phyloP scores from a whole-genome alignment of 1,140 invertebrate genomes.

The Panonychus citri region DNA sequence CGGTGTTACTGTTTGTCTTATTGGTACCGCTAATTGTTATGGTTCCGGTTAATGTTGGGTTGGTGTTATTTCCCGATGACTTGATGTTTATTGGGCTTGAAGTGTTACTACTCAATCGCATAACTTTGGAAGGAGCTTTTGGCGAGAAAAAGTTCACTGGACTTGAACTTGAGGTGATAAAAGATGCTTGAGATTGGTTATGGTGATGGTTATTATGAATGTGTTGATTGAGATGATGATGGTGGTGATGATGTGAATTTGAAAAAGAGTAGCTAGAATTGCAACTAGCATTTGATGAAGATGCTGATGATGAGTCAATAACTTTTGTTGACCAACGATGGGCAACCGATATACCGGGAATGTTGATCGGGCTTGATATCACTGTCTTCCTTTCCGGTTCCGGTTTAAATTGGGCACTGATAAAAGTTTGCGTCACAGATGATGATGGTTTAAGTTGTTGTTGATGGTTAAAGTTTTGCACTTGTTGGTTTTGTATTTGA shows the following conservation, averaged over 20 bases:
- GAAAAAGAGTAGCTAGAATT: too few relatives aligned
- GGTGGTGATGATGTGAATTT: too few relatives aligned
- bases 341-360: not conserved
- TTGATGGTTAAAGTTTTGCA: not conserved
- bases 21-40: too few relatives aligned
- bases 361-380: slow-evolving; percentile 5
- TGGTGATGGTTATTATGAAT: not conserved
- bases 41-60: too few relatives aligned
- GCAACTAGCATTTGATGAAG: not conserved
- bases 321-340: not conserved
- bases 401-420: not conserved
- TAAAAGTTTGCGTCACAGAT: too few relatives aligned
- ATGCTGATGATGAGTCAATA: not conserved
- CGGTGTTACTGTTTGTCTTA: not conserved
- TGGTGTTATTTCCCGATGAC: too few relatives aligned
- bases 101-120: not conserved
- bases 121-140: not conserved
- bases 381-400: not conserved
- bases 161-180: not conserved
- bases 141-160: not conserved
- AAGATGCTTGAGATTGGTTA: not conserved
- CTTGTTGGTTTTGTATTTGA: not conserved
- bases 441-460: not conserved
- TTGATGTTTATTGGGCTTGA: not conserved
- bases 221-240: not conserved